Evolutionary conservation across 2,113 vertebrate genomes (phyloP).

Genomic region (Chrysemys picta): DNA sequence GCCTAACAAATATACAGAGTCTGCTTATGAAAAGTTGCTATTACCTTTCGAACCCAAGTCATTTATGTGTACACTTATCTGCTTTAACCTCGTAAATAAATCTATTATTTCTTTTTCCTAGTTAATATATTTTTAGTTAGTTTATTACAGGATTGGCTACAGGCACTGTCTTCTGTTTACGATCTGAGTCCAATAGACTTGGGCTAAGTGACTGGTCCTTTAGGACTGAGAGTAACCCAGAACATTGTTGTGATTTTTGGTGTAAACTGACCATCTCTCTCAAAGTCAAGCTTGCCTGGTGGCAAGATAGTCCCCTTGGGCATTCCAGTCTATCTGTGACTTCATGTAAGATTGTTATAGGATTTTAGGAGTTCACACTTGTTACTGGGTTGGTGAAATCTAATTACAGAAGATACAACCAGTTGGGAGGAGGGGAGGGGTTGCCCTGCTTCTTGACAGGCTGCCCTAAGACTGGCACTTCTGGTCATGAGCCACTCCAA

Average conservation of each 20-base stretch:
- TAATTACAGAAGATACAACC: not conserved
- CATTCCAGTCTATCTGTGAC: not conserved
- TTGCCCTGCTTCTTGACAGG: no score
- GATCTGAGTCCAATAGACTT: not conserved
- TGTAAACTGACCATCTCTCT: no score
- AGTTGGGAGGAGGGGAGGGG: no score
- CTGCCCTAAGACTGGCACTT: no score
- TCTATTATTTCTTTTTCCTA: not conserved
- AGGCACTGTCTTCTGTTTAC: not conserved
- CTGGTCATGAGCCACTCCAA: no score
- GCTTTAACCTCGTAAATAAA: not conserved
- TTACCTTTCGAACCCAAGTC: no score
- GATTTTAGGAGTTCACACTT: not conserved
- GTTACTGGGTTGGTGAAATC: not conserved
- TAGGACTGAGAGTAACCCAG: not conserved
- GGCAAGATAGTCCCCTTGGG: not conserved
- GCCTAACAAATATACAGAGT: not conserved
- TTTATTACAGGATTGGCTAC: not conserved
- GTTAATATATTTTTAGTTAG: not conserved
- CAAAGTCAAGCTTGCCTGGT: not conserved
- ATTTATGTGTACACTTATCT: not conserved
- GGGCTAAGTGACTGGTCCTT: not conserved
- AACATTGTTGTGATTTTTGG: not conserved
- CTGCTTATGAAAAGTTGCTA: not conserved
- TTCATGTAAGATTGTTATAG: not conserved